A percentile compares a stretch with the other conserved stretches of the same genome.
Conservation (phyloP, 2,113 vertebrate species). For the Pantherophis guttatus region DNA sequence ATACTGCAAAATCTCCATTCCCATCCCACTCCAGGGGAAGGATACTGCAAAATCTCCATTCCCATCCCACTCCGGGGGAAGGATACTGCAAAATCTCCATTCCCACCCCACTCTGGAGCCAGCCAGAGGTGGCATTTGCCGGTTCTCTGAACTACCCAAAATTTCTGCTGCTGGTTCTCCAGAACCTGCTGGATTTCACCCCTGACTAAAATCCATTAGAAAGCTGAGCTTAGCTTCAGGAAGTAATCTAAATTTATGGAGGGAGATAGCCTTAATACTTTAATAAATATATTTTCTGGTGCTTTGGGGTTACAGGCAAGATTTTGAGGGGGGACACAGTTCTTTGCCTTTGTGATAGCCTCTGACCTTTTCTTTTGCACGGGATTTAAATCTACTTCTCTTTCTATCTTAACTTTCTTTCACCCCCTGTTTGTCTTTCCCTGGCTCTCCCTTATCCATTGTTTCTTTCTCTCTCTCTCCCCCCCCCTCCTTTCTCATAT, state of each 20-base stretch:
- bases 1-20: too few species aligned
- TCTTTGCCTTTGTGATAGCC: background rate
- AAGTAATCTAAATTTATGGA: background rate
- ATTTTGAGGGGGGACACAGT: background rate
- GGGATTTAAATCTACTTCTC: background rate
- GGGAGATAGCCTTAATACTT: background rate
- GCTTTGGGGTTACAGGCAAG: background rate
- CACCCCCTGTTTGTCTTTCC: background rate
- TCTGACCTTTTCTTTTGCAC: background rate
- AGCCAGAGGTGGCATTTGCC: too few species aligned
- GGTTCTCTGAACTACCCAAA: too few species aligned
- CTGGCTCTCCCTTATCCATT: background rate
- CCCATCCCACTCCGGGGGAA: too few species aligned
- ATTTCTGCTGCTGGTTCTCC: too few species aligned
- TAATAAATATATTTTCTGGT: background rate
- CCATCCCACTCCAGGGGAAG: too few species aligned
- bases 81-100: too few species aligned
- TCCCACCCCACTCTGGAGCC: too few species aligned
- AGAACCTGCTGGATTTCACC: too few species aligned
- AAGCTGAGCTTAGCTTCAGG: background rate
- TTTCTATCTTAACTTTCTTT: background rate
- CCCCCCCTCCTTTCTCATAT: background rate
- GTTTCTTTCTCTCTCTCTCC: background rate
- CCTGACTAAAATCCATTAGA: background rate
- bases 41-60: too few species aligned